Conservation (phyloP, 2,888 invertebrate genomes). For the Ennomos quercinarius region DNA sequence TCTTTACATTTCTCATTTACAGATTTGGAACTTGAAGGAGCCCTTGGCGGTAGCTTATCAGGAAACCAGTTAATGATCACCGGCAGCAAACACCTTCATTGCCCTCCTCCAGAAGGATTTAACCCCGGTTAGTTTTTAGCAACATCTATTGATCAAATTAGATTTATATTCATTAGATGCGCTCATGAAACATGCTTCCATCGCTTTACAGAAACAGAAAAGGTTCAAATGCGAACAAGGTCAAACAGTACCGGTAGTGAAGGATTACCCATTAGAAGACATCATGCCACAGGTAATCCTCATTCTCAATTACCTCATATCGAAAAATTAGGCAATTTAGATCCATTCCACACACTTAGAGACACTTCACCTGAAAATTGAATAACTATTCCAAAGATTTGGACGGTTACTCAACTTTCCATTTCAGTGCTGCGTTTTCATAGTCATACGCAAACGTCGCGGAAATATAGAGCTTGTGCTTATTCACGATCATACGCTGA, state of each 20-base stretch:
- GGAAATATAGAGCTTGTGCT: conserved; percentile 37
- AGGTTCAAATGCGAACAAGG: conserved; percentile 84
- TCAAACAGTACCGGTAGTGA: conserved; percentile 85
- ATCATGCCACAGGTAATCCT: conserved; percentile 82
- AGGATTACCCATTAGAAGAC: conserved; percentile 85
- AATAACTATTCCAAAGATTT: conserved; percentile 22
- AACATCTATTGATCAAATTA: conserved; percentile 16
- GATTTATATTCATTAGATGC: conserved; percentile 39
- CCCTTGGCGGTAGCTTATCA: conserved; percentile 86
- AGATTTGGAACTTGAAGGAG: conserved; percentile 80
- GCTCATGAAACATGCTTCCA: conserved; percentile 37
- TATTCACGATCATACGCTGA: conserved; percentile 33
- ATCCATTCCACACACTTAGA: conserved; percentile 35
- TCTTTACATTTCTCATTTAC: conserved; percentile 37
- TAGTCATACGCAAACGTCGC: conserved; percentile 43
- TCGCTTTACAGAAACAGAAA: conserved; percentile 76
- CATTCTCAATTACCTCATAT: conserved; percentile 22
- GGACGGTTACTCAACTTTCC: conserved; percentile 36
- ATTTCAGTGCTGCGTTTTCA: conserved; percentile 43
- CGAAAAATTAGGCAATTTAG: conserved; percentile 23
- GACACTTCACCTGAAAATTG: conserved; percentile 36
- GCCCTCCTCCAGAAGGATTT: conserved; percentile 89
- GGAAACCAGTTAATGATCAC: conserved; percentile 92
- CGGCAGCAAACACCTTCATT: conserved; percentile 92
- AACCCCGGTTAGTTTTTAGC: conserved; percentile 67